Evolutionary conservation across 1,140 invertebrate species (phyloP), one percentile per base, ranked within the genome.

Genomic region (Drosophila asahinai): DNA sequence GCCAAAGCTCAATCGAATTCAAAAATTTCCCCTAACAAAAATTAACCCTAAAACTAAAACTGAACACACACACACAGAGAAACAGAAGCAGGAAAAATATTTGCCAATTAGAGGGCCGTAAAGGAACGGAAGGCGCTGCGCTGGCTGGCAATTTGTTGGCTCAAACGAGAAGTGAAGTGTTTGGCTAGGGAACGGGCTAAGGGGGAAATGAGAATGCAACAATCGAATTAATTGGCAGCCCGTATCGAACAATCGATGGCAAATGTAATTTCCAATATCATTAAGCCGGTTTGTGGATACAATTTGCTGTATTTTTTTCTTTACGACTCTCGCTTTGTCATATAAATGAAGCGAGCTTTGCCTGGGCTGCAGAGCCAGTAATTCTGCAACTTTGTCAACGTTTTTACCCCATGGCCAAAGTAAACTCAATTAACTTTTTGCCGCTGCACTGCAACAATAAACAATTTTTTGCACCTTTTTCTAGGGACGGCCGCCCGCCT

Each of bases 351-450:
- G 61, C 33, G 79, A 87, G 74, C 67, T 81, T 81, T 74, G 61
- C 61, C 48, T 15, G 30, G 22, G 52, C 30, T 42, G 55, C 51
- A 19, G 45, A 33, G 33, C 33, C 33, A 51, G 60, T 60, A 57
- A 63, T 90, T 81, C 54, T 78, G 74, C 71, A 89, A 89, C 86
- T 90, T 89, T 90, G 81, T 90, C 81, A 89, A 89, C 86, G 81
- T 89, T 89, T 89, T 84, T 89, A 72, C 77, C 60, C 63, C 60
- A 55, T 62, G 72, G 86, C 75, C 61, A 89, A 90, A 86, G 81
- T 86, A 89, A 89, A 89, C 86, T 89, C 75, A 89, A 89, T 89
- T 89, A 89, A 89, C 86, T 90, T 90, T 90, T 90, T 90, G 71
- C 84, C 66, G 70, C 70, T 74, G 74, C 64, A 74, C 61, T 60